Evolutionary conservation across 2,888 invertebrate species (phyloP).

Genomic region (Eubasilissa splendida): DNA sequence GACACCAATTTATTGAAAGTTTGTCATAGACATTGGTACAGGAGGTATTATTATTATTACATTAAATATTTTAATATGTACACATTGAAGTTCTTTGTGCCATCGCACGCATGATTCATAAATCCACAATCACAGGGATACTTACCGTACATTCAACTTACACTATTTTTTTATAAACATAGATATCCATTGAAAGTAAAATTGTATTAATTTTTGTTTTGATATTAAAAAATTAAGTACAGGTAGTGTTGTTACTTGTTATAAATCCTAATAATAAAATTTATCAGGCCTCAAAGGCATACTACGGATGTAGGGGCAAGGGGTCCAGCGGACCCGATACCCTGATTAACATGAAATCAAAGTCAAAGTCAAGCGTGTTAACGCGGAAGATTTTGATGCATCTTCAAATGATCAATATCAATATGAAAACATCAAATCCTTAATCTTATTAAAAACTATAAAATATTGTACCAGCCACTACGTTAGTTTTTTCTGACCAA

Average conservation of each 20-base stretch:
- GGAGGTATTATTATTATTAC: not conserved
- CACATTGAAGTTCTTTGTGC: slow-evolving; percentile 49
- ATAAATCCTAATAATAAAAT: too few relatives aligned
- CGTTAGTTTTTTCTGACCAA: too few relatives aligned
- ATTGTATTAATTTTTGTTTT: not conserved
- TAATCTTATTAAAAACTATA: too few relatives aligned
- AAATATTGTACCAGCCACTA: too few relatives aligned
- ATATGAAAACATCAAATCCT: too few relatives aligned
- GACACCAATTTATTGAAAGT: not conserved
- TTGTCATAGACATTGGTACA: not conserved
- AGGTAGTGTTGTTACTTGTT: not conserved
- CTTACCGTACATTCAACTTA: slow-evolving; percentile 44
- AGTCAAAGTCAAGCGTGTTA: too few relatives aligned
- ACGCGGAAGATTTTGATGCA: not conserved
- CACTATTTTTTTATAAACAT: slow-evolving; percentile 2
- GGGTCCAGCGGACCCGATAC: too few relatives aligned
- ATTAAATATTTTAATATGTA: slow-evolving; percentile 38
- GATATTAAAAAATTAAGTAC: not conserved
- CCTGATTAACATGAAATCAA: too few relatives aligned
- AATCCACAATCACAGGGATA: slow-evolving; percentile 51
- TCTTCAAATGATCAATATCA: too few relatives aligned
- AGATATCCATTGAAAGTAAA: slow-evolving; percentile 2
- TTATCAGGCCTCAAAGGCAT: too few relatives aligned
- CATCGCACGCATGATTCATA: slow-evolving; percentile 25
- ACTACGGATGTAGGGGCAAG: too few relatives aligned